A percentile compares a stretch with the other conserved stretches of the same genome.
Evolutionary conservation across 2,888 invertebrate genomes (phyloP).

Genomic region (Steinernema carpocapsae): DNA sequence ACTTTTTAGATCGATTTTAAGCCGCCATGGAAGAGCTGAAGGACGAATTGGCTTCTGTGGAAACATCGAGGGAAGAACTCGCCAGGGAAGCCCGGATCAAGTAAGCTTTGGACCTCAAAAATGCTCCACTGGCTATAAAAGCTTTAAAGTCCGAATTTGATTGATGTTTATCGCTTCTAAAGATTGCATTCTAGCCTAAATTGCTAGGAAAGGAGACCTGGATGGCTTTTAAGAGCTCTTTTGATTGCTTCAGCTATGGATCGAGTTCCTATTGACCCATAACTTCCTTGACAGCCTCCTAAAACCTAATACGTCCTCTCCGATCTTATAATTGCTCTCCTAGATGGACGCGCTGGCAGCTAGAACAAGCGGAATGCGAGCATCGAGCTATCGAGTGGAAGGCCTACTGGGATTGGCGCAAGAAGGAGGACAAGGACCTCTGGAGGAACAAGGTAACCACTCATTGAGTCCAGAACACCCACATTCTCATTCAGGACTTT

Average conservation of each 20-base stretch:
- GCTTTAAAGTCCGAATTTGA: too few species aligned
- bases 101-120: background rate
- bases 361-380: constrained; percentile 51
- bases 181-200: too few species aligned
- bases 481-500: constrained; percentile 49
- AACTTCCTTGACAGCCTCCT: too few species aligned
- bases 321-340: too few species aligned
- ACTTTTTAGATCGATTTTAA: too few species aligned
- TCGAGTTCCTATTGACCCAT: too few species aligned
- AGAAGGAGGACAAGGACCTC: constrained; percentile 52
- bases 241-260: background rate
- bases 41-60: background rate
- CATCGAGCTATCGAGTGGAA: constrained; percentile 52
- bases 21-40: background rate
- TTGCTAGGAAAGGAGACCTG: too few species aligned
- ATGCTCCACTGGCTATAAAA: too few species aligned
- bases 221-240: too few species aligned
- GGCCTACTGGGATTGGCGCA: constrained; percentile 56
- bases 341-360: constrained; percentile 54
- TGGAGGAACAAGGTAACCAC: constrained; percentile 53
- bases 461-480: too few species aligned
- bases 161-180: too few species aligned
- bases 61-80: background rate
- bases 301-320: too few species aligned
- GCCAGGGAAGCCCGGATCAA: constrained; percentile 5